A percentile compares a stretch with the other conserved stretches of the same genome.
phyloP scores from a whole-genome alignment of 53 echinoderm and acorn worm species.

The Paelopatides confundens region DNA sequence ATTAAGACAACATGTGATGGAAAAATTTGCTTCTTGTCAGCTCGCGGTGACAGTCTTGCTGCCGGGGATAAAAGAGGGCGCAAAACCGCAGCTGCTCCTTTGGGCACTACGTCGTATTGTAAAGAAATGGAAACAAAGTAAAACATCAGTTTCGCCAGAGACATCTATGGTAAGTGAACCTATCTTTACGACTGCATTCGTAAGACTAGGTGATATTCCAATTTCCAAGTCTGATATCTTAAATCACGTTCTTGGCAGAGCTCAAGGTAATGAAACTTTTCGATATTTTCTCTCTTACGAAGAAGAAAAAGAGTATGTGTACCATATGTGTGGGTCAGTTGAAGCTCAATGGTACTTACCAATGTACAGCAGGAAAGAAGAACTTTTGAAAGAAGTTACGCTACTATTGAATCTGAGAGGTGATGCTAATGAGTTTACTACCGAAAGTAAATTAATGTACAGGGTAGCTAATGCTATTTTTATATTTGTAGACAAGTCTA shows the following conservation, averaged over 20 bases:
- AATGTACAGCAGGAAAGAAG: neutral
- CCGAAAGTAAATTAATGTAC: neutral
- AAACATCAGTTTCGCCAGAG: neutral
- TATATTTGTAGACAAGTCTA: neutral
- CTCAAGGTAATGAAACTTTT: neutral
- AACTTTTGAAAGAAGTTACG: neutral
- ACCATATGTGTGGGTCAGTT: neutral
- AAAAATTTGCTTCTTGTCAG: neutral
- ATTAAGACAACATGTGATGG: neutral
- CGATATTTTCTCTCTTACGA: neutral
- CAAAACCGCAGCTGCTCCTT: neutral
- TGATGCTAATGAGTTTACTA: neutral
- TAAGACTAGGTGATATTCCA: neutral
- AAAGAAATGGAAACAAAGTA: neutral
- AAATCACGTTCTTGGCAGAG: neutral
- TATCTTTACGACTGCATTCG: neutral
- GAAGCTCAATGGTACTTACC: conserved; percentile 2
- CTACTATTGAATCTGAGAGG: neutral
- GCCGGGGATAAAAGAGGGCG: neutral
- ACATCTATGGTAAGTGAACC: neutral
- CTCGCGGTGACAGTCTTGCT: neutral
- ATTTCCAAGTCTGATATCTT: neutral
- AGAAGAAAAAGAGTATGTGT: neutral
- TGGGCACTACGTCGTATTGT: neutral
- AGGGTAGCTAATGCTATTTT: neutral